phyloP scores from a whole-genome alignment of 2,888 invertebrate genomes.

The Drosophila paracracens region DNA sequence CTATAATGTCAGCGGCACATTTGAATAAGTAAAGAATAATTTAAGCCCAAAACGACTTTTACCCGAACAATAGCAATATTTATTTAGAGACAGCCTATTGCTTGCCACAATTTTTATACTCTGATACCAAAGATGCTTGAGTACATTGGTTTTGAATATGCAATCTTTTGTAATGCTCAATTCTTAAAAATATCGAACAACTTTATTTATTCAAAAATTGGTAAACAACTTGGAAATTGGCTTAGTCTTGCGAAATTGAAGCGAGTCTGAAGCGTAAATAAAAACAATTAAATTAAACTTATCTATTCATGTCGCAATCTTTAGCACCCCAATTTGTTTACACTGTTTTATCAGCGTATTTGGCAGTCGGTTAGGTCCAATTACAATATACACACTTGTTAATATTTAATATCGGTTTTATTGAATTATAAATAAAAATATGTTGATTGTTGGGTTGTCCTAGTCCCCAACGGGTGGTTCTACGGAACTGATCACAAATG shows the following conservation, averaged over 20 bases:
- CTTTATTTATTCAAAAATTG: not conserved
- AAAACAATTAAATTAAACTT: not conserved
- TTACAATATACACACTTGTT: not conserved
- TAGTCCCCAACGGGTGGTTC: slow-evolving; percentile 40
- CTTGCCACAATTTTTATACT: slow-evolving; percentile 6
- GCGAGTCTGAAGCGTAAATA: not conserved
- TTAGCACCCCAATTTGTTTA: not conserved
- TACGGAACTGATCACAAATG: slow-evolving; percentile 50
- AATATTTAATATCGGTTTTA: slow-evolving; percentile 38
- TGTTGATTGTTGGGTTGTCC: slow-evolving; percentile 7
- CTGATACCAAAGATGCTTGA: not conserved
- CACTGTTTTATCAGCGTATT: not conserved
- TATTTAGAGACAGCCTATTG: slow-evolving; percentile 13
- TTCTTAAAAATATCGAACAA: not conserved
- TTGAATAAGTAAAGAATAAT: slow-evolving; percentile 76
- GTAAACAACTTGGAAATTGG: not conserved
- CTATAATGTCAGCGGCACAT: slow-evolving; percentile 50
- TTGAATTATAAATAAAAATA: slow-evolving; percentile 58
- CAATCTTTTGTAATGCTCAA: not conserved
- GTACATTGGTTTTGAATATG: not conserved
- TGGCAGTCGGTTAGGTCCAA: not conserved
- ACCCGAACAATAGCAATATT: slow-evolving; percentile 33
- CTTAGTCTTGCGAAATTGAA: not conserved
- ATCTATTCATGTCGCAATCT: not conserved
- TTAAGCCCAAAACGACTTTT: slow-evolving; percentile 47